Conservation (phyloP, 2,797 vertebrate genomes). For the Salarias fasciatus region DNA sequence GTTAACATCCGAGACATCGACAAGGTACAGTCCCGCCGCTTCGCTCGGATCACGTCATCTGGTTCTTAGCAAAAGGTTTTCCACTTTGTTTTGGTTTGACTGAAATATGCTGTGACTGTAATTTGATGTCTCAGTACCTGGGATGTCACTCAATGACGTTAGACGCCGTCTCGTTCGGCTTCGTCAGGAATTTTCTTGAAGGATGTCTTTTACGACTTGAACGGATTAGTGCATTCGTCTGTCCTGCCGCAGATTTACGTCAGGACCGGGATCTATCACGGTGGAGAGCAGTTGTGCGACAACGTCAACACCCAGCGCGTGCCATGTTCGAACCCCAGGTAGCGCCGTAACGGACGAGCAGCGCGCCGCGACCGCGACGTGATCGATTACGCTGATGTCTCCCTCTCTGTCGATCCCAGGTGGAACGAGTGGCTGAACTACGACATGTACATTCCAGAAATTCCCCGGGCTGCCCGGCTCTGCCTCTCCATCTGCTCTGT, state of each 20-base stretch:
- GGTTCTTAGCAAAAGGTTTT: too few relatives aligned
- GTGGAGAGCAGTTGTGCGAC: conserved; percentile 97
- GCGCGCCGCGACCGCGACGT: too few relatives aligned
- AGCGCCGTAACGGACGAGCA: conserved; percentile 9
- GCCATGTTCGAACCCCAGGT: conserved; percentile 98
- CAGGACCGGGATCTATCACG: conserved; percentile 97
- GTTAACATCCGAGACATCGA: conserved; percentile 99
- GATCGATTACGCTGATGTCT: conserved; percentile 5
- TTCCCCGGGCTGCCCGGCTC: conserved; percentile 95
- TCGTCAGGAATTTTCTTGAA: conserved; percentile 5
- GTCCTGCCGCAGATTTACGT: conserved; percentile 92
- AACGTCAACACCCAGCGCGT: conserved; percentile 98
- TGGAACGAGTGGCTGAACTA: conserved; percentile 99
- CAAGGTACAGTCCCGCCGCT: conserved; percentile 83
- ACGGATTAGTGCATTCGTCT: conserved; percentile 1
- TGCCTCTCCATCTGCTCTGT: conserved; percentile 99
- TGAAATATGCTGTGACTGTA: conserved; percentile 3
- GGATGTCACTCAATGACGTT: conserved; percentile 5
- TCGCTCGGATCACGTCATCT: too few relatives aligned
- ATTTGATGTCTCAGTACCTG: conserved; percentile 18
- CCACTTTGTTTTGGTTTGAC: conserved; percentile 9
- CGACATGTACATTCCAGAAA: conserved; percentile 97
- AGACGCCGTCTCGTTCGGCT: not conserved
- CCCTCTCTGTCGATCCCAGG: conserved; percentile 69
- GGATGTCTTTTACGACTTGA: not conserved